phyloP scores from a whole-genome alignment of 2,888 invertebrate species.

The Eubasilissa splendida region DNA sequence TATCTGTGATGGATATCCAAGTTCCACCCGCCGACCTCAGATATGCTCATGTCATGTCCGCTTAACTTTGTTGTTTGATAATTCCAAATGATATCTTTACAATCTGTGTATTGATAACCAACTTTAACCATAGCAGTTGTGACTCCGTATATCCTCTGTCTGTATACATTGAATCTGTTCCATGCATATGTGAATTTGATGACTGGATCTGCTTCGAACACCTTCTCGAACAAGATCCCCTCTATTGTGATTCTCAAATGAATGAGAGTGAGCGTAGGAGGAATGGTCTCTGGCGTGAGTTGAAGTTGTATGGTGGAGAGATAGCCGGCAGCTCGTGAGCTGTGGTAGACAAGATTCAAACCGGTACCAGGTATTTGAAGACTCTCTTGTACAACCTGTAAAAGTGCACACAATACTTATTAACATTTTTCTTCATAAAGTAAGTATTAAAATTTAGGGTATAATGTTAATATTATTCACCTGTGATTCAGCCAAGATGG shows the following conservation, averaged over 20 bases:
- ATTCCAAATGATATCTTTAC: slow-evolving; percentile 95
- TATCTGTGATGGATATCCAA: slow-evolving; percentile 97
- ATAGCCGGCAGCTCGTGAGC: slow-evolving; percentile 94
- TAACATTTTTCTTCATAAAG: not conserved
- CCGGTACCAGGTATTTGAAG: slow-evolving; percentile 95
- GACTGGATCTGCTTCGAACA: slow-evolving; percentile 96
- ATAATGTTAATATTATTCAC: slow-evolving; percentile 61
- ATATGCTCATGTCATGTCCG: slow-evolving; percentile 97
- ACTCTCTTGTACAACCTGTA: slow-evolving; percentile 93
- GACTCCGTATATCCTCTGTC: slow-evolving; percentile 96
- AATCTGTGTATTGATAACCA: slow-evolving; percentile 95
- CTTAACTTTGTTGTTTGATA: slow-evolving; percentile 95
- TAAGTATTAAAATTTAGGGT: no score
- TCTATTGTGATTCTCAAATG: slow-evolving; percentile 95
- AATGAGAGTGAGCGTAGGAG: slow-evolving; percentile 86
- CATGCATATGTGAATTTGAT: slow-evolving; percentile 98
- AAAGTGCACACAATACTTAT: not conserved
- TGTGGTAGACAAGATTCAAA: slow-evolving; percentile 96
- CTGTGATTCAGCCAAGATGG: slow-evolving; percentile 91
- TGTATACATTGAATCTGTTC: slow-evolving; percentile 96
- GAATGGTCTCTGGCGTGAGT: slow-evolving; percentile 88
- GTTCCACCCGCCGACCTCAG: slow-evolving; percentile 98
- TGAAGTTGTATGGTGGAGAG: slow-evolving; percentile 93
- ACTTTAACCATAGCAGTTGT: slow-evolving; percentile 96
- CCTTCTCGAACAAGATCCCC: slow-evolving; percentile 93